phyloP scores from a whole-genome alignment of 2,888 invertebrate species.

The Morinoia aosen region DNA sequence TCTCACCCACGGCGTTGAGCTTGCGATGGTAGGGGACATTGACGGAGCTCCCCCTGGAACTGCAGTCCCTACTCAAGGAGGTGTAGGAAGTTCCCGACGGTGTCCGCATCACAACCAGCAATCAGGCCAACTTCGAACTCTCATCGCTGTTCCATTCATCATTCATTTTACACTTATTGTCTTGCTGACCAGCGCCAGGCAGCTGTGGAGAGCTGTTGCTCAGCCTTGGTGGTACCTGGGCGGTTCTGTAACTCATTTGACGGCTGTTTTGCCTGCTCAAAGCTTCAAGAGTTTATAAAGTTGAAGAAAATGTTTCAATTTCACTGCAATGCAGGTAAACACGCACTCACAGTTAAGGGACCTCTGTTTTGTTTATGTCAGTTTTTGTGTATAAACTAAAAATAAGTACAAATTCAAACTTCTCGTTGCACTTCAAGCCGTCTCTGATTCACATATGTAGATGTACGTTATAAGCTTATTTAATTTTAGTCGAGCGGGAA shows the following conservation, averaged over 20 bases:
- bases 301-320: neutral
- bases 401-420: neutral
- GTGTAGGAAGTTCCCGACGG: neutral
- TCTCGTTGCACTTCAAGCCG: neutral
- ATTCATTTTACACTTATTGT: neutral
- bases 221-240: neutral
- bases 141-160: neutral
- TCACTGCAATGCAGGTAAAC: neutral
- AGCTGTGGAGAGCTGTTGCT: neutral
- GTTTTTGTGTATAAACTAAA: neutral
- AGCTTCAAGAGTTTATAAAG: neutral
- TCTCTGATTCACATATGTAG: neutral
- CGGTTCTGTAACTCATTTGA: neutral
- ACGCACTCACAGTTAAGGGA: neutral
- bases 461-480: neutral
- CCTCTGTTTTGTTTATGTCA: neutral
- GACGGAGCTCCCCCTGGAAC: neutral
- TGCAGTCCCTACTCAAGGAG: neutral
- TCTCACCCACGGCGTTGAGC: neutral
- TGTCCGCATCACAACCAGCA: neutral
- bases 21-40: neutral
- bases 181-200: neutral
- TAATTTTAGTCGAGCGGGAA: neutral
- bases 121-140: neutral
- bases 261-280: neutral